Conservation (phyloP, 1,140 invertebrate species). For the Pachypsylla venusta region DNA sequence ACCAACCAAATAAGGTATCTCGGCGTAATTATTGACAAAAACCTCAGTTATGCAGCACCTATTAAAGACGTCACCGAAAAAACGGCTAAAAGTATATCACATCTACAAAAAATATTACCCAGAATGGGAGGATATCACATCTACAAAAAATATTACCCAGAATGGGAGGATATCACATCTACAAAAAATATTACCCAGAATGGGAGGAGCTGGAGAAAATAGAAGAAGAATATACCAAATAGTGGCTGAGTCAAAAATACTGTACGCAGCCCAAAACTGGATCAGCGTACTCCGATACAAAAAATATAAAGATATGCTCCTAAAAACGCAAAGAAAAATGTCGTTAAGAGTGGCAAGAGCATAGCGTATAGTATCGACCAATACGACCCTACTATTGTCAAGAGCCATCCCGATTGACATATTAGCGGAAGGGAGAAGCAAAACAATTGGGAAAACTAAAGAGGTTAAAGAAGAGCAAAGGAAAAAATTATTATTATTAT, state of each 20-base stretch:
- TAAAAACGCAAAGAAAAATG: neutral
- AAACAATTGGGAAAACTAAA: neutral
- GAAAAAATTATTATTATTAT: neutral
- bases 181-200: slow-evolving; percentile 1
- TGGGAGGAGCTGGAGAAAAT: neutral
- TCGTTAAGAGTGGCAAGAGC: neutral
- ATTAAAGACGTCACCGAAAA: neutral
- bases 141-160: too few relatives aligned
- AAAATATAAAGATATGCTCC: neutral
- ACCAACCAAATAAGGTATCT: slow-evolving; percentile 9
- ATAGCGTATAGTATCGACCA: slow-evolving; percentile 13
- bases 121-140: too few relatives aligned
- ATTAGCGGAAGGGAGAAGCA: too few relatives aligned
- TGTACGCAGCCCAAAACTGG: neutral
- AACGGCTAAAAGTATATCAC: too few relatives aligned
- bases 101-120: too few relatives aligned
- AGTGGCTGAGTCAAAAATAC: neutral
- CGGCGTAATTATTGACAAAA: slow-evolving; percentile 3
- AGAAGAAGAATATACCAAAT: neutral
- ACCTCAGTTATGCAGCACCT: neutral
- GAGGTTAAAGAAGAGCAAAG: neutral
- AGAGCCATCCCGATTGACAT: too few relatives aligned
- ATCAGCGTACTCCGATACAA: neutral
- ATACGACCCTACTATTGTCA: slow-evolving; percentile 9
- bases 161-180: neutral